These are phyloP conservation scores for Dasysyrphus tricinctus DNA, from an alignment of 2,888 invertebrate species.

Conservation along the genomic window DNA sequence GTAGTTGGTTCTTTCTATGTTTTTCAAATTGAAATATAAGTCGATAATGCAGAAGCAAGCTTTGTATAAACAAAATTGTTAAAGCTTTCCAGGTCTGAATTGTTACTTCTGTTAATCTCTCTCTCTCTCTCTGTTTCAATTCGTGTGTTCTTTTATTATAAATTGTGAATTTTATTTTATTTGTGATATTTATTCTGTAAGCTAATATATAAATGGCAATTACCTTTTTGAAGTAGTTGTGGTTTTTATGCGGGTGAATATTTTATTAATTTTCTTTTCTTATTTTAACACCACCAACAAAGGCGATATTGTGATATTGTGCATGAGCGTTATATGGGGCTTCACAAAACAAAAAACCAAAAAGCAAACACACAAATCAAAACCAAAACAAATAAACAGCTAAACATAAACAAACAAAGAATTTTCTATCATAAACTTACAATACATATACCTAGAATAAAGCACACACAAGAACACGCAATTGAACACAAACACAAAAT, in stretches of 20 bases:
- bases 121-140: conserved; percentile 25
- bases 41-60: no score
- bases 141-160: conserved; percentile 26
- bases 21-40: no score
- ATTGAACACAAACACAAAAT: conserved; percentile 7
- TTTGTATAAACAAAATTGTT: no score
- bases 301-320: conserved; percentile 42
- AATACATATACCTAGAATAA: no score
- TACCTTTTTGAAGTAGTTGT: conserved; percentile 65
- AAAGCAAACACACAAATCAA: conserved; percentile 21
- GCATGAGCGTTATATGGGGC: conserved; percentile 37
- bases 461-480: conserved; percentile 27
- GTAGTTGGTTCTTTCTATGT: no score
- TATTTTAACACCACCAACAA: conserved; percentile 11
- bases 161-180: conserved; percentile 4
- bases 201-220: conserved; percentile 58
- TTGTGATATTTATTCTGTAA: conserved; percentile 21
- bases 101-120: background rate
- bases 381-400: conserved; percentile 15
- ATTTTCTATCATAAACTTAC: background rate
- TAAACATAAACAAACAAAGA: conserved; percentile 13
- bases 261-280: conserved; percentile 22
- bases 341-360: conserved; percentile 25
- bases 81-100: conserved; percentile 5
- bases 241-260: conserved; percentile 54